Conservation (phyloP, 2,113 vertebrate genomes). For the Ifrita kowaldi region DNA sequence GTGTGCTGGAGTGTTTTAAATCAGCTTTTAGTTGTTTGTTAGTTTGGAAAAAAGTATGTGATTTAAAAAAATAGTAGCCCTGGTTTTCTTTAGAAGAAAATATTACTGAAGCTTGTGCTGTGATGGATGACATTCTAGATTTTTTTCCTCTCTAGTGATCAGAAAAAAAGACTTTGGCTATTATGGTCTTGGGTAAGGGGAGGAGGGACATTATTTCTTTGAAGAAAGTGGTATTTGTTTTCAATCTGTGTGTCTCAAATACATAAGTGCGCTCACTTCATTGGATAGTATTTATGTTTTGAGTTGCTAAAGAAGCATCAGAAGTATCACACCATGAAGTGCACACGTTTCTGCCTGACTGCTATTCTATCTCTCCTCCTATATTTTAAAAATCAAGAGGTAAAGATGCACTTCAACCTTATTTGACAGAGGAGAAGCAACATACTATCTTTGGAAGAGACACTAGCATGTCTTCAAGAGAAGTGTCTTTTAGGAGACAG, state of each 20-base stretch:
- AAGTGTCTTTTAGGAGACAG: background rate
- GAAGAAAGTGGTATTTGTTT: background rate
- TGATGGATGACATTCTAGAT: background rate
- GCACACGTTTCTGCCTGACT: background rate
- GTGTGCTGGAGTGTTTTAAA: conserved; percentile 37
- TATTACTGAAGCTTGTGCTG: background rate
- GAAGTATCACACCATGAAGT: background rate
- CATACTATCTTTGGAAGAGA: background rate
- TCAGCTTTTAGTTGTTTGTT: conserved; percentile 49
- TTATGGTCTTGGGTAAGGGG: background rate
- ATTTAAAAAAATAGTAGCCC: background rate
- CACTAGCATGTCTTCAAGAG: background rate
- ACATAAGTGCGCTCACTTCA: background rate
- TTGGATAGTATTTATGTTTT: background rate
- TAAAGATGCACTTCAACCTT: background rate
- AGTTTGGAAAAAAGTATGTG: background rate
- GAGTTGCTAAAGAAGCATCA: background rate
- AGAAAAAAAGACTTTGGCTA: background rate
- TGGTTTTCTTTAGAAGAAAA: conserved; percentile 12
- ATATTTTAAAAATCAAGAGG: background rate
- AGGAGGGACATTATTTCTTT: background rate
- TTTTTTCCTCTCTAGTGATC: background rate
- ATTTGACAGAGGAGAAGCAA: background rate
- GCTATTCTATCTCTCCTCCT: background rate
- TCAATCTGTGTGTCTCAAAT: background rate